Base-by-base conservation (phyloP, 2,888 invertebrate species). In the Cephus sareptanus region DNA sequence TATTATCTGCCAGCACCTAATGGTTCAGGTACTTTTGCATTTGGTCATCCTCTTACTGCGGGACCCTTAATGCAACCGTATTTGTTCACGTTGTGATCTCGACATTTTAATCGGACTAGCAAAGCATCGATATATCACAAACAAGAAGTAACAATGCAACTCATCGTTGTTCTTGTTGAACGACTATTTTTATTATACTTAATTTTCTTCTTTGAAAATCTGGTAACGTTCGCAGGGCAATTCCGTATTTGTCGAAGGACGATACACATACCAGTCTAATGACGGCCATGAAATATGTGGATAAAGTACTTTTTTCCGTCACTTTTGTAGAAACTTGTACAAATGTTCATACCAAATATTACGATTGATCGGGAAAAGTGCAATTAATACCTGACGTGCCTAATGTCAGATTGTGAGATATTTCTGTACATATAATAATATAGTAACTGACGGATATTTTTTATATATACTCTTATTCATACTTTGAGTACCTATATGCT, bases 51-150 rank as follows among this genome's bases (percentile, higher is more conserved):
- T 9, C 69, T 86, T 34, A 81, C 85, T 9, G 75, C 79, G 33
- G 77, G 75, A 34, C 80, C 80, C 75, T 75, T 82, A 23, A 77
- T 86, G 34, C 69, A 84, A 13, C 77, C 87, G 4, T 87, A 85
- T 68, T 37, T 84, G 75, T 73, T 31, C n/a, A 69, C 34, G 31
- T 56, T 56, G 9, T 56, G 56, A 56, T 56, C 56, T 56, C 56
- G 23, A 56, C 56, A 56, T 23, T 56, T 56, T 23, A 23, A 56
- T 56, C 56, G 56, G 56, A 56, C 56, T 56, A 56, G 56, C 23
- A 56, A 23, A 56, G 56, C 1, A 2, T 56, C 23, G 15, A 23
- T 56, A 56, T 2, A 23, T 23, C 23, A 9, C 9, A 56, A 23
- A 56, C 1, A 56, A 56, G 56, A 23, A 56, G 23, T 56, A 23